Percentiles rank a stretch among this genome's conserved stretches.
Evolutionary conservation across 1,140 invertebrate genomes (phyloP).

Genomic region (Lucilia sericata): DNA sequence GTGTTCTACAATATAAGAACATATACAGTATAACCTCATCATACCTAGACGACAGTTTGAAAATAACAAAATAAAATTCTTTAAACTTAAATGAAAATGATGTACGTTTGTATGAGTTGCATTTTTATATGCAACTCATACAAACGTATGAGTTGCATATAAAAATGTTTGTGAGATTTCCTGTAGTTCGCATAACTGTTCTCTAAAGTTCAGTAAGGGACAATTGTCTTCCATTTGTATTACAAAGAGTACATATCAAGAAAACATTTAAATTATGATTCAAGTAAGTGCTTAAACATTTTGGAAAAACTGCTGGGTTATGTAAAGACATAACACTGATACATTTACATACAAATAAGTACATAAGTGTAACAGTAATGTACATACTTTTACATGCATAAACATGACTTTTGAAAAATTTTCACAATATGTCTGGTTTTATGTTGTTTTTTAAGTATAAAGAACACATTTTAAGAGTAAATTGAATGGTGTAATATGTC

Average conservation of each 20-base stretch:
- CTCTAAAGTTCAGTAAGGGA: too few species aligned
- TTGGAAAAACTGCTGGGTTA: too few species aligned
- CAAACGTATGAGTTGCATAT: too few species aligned
- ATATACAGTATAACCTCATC: not conserved
- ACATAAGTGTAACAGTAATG: not conserved
- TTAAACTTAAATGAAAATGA: not conserved
- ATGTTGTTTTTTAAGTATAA: not conserved
- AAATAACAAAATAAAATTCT: not conserved
- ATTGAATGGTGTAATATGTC: slow-evolving; percentile 14
- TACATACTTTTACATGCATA: not conserved
- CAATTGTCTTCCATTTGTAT: too few species aligned
- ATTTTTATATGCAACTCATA: too few species aligned
- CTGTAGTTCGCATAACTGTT: too few species aligned
- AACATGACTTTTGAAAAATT: slow-evolving; percentile 2
- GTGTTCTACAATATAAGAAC: too few species aligned
- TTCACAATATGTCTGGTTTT: slow-evolving; percentile 20
- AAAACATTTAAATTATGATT: too few species aligned
- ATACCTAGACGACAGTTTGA: not conserved
- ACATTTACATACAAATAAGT: not conserved
- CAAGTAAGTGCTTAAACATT: too few species aligned
- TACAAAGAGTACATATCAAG: too few species aligned
- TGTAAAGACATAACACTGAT: not conserved
- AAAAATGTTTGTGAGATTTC: not conserved
- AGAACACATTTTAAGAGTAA: not conserved
- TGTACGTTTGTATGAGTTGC: not conserved